Percentiles rank a stretch among this genome's conserved stretches.
Conservation (phyloP, 2,888 invertebrate genomes). For the Achlya flavicornis region DNA sequence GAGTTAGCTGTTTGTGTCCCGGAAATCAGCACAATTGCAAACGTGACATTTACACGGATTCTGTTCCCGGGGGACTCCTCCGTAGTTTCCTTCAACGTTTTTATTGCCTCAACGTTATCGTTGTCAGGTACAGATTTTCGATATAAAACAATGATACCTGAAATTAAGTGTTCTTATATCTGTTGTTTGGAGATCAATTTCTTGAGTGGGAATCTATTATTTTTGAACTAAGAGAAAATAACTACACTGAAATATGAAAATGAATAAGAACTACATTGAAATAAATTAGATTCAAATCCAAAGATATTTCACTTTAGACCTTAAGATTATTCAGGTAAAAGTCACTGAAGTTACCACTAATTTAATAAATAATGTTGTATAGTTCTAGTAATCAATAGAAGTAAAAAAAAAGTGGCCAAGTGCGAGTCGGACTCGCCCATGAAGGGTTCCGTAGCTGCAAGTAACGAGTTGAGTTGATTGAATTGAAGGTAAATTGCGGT, state of each 20-base stretch:
- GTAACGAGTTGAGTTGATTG: too few relatives aligned
- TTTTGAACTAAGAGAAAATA: not conserved
- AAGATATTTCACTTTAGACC: too few relatives aligned
- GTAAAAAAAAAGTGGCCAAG: too few relatives aligned
- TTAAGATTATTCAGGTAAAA: too few relatives aligned
- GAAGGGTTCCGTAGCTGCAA: too few relatives aligned
- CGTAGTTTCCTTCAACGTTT: constrained; percentile 6
- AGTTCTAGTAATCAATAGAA: too few relatives aligned
- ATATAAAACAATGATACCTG: not conserved
- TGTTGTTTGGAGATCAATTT: not conserved
- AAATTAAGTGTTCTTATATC: not conserved
- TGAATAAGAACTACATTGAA: too few relatives aligned
- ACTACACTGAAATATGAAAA: too few relatives aligned
- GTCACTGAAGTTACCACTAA: not conserved
- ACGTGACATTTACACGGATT: constrained; percentile 8
- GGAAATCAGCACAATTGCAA: constrained; percentile 6
- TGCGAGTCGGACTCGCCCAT: too few relatives aligned
- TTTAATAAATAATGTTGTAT: not conserved
- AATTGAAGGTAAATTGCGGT: too few relatives aligned
- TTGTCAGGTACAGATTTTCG: not conserved
- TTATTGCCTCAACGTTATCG: not conserved
- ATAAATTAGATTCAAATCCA: too few relatives aligned
- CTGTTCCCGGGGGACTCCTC: not conserved
- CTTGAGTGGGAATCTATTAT: not conserved
- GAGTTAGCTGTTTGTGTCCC: not conserved